Evolutionary conservation across 53 echinoderm and acorn worm species (phyloP), one percentile per base, ranked within the genome.

Genomic region (Temnopleurus reevesii): DNA sequence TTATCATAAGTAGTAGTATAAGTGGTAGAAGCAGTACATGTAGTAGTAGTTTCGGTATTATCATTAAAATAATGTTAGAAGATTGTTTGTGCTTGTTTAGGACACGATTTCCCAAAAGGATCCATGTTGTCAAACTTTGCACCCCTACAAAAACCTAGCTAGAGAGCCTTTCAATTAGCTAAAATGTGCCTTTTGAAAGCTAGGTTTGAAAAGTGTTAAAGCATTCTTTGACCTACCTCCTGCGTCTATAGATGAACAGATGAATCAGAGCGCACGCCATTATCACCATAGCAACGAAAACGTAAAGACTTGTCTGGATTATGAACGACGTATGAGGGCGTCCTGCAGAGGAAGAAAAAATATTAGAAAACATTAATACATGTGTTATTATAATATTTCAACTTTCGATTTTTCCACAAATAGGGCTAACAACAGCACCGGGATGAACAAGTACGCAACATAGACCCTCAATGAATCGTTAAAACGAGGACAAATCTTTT

Each of bases 231-330:
- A 77, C 53, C 53, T 66, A 87, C 88, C 88, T 87, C 46, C 88
- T 25, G 1, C 88, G 88, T 64, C 88, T 47, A 87, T 87, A 87
- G 88, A 87, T 87, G 88, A 87, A 87, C 33, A 87, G 88, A 47
- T 87, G 88, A 66, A 87, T 87, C 53, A 87, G 54, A 17, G 71
- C 88, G 46, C 88, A 87, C 49, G 51, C 65, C 66, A 87, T 45
- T 5, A 87, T 64, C 65, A 87, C 88, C 88, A 66, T 87, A 21
- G 71, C 88, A 87, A 87, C 88, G 27, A 87, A 64, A 29, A 87
- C 88, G 88, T 87, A 87, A 49, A 87, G 88, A 51, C 88, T 87
- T 8, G 88, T 87, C 88, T 87, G 88, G 49, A 87, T 66, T 17
- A 87, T 19, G 19, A 54, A 26, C 7, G 71, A 46, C 3, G n/a